Evolutionary conservation across 1,140 invertebrate genomes (phyloP).

Genomic region (Colletes latitarsis): DNA sequence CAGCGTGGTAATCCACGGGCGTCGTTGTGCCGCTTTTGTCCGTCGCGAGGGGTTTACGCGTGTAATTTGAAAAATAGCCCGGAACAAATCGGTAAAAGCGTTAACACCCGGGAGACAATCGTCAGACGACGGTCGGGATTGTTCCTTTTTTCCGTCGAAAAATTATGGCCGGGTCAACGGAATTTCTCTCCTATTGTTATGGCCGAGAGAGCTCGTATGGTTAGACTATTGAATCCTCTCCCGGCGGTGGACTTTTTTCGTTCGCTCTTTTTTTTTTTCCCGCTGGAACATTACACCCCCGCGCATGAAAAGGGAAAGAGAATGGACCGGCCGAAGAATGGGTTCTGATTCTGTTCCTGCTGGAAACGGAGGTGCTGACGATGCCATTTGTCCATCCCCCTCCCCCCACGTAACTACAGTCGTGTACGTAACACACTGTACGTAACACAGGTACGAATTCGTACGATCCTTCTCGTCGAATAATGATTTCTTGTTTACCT

Average conservation of each 20-base stretch:
- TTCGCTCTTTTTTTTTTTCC: slow-evolving; percentile 26
- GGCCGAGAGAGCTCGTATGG: slow-evolving; percentile 57
- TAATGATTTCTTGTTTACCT: slow-evolving; percentile 30
- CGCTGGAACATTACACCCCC: slow-evolving; percentile 56
- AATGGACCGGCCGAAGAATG: slow-evolving; percentile 65
- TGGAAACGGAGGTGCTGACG: slow-evolving; percentile 69
- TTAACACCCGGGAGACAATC: slow-evolving; percentile 32
- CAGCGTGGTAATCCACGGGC: too few relatives aligned
- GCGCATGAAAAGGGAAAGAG: slow-evolving; percentile 55
- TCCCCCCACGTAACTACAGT: slow-evolving; percentile 48
- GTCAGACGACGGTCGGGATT: slow-evolving; percentile 28
- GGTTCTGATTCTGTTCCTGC: slow-evolving; percentile 68
- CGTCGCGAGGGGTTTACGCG: not conserved
- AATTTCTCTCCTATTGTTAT: slow-evolving; percentile 57
- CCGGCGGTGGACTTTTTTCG: slow-evolving; percentile 46
- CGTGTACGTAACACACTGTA: slow-evolving; percentile 27
- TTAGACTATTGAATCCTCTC: slow-evolving; percentile 46
- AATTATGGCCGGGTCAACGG: slow-evolving; percentile 52
- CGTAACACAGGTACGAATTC: slow-evolving; percentile 46
- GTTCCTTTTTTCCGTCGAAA: slow-evolving; percentile 30
- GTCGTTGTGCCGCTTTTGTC: too few relatives aligned
- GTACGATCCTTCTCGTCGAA: slow-evolving; percentile 18
- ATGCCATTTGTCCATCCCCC: slow-evolving; percentile 62
- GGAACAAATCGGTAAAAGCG: not conserved
- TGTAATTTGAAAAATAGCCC: slow-evolving; percentile 2